Percentiles rank a stretch among this genome's conserved stretches.
phyloP scores from a whole-genome alignment of 2,888 invertebrate genomes.

The Linyphia triangularis region DNA sequence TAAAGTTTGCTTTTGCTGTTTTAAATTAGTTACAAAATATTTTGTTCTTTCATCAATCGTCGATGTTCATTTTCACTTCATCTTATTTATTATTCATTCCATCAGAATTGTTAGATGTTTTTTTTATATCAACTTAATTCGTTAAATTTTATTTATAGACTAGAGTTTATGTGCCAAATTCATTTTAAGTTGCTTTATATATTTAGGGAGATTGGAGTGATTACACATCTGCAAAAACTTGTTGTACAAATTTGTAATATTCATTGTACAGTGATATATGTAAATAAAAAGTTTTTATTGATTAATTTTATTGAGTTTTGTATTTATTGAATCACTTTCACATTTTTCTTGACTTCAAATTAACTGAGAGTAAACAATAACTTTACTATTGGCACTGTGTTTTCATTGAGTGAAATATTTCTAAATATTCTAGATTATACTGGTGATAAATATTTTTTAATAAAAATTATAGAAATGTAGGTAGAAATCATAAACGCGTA shows the following conservation, averaged over 20 bases:
- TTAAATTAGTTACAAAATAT: no score
- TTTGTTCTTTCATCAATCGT: no score
- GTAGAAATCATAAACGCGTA: no score
- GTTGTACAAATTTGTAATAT: neutral
- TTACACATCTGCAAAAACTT: no score
- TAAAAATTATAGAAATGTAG: no score
- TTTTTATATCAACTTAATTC: no score
- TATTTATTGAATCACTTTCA: neutral
- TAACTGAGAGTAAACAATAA: neutral
- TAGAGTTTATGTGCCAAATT: neutral
- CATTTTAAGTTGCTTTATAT: neutral
- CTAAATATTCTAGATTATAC: no score
- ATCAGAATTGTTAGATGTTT: neutral
- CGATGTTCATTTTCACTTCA: no score
- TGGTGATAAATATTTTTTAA: no score
- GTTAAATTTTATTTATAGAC: no score
- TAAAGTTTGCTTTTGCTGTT: no score
- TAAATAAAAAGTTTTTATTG: constrained; percentile 2
- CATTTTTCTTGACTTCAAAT: neutral
- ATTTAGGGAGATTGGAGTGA: neutral
- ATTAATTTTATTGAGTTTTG: no score
- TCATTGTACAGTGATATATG: neutral
- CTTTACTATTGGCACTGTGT: neutral
- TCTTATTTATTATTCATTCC: neutral
- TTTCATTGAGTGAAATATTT: neutral